Conservation (phyloP, 2,888 invertebrate species). For the Lasius fuliginosus region DNA sequence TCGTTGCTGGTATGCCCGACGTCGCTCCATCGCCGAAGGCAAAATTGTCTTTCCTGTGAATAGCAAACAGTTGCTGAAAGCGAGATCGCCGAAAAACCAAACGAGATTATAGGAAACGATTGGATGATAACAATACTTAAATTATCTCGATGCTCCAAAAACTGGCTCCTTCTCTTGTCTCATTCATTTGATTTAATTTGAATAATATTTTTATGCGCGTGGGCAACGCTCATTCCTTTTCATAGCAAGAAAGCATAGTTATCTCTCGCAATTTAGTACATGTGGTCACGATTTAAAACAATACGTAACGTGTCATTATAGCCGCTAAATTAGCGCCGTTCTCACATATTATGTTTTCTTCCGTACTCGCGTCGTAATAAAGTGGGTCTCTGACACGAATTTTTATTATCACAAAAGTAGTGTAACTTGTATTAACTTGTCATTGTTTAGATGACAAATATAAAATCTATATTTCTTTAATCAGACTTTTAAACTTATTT, state of each 20-base stretch:
- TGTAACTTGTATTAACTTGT: background rate
- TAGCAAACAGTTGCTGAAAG: conserved; percentile 68
- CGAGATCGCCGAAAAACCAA: conserved; percentile 60
- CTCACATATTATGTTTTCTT: conserved; percentile 30
- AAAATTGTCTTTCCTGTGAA: conserved; percentile 69
- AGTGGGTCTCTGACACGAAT: conserved; percentile 33
- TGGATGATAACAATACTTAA: background rate
- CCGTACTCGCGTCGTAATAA: conserved; percentile 14
- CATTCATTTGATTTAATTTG: background rate
- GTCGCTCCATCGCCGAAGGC: conserved; percentile 64
- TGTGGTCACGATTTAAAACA: conserved; percentile 22
- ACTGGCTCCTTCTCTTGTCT: background rate
- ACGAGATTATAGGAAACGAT: conserved; percentile 2
- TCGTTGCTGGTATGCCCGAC: conserved; percentile 70
- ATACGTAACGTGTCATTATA: conserved; percentile 28
- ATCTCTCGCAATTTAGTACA: conserved; percentile 8
- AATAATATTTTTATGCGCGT: background rate
- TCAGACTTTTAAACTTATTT: background rate
- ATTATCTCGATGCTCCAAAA: background rate
- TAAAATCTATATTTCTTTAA: background rate
- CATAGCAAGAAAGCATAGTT: background rate
- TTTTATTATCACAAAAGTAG: background rate
- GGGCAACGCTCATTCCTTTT: background rate
- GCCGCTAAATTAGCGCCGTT: conserved; percentile 32
- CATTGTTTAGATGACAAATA: background rate